A percentile compares a stretch with the other conserved stretches of the same genome.
These are phyloP conservation scores for Temnopleurus reevesii DNA, from an alignment of 53 echinoderm and acorn worm species.

Conservation along the genomic window DNA sequence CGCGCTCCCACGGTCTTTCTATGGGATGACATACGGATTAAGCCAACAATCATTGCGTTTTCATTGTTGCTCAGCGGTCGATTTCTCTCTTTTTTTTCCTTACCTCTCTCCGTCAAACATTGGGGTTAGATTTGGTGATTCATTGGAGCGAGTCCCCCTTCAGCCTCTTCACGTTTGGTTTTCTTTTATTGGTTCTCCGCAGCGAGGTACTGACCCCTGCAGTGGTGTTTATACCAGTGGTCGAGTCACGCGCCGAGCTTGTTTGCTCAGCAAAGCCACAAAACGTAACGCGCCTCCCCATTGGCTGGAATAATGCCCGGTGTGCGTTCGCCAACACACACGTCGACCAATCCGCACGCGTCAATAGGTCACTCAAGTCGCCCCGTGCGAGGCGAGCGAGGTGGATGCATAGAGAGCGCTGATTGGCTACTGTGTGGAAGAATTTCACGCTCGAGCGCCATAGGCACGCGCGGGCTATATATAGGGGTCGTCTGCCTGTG, in stretches of 20 bases:
- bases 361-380: neutral
- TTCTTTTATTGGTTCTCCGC: neutral
- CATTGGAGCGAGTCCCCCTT: slow-evolving; percentile 28
- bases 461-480: slow-evolving; percentile 46
- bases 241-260: slow-evolving; percentile 49
- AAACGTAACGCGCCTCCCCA: slow-evolving; percentile 30
- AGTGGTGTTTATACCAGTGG: neutral
- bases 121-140: slow-evolving; percentile 32
- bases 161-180: neutral
- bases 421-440: slow-evolving; percentile 55
- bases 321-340: neutral
- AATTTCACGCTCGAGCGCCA: slow-evolving; percentile 58
- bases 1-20: slow-evolving; percentile 51
- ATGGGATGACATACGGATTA: slow-evolving; percentile 47
- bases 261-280: slow-evolving; percentile 38
- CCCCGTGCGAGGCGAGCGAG: slow-evolving; percentile 1
- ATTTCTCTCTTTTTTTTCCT: slow-evolving; percentile 11
- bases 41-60: slow-evolving; percentile 51
- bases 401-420: slow-evolving; percentile 17
- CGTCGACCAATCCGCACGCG: slow-evolving; percentile 49
- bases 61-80: slow-evolving; percentile 46
- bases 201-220: slow-evolving; percentile 17
- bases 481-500: slow-evolving; percentile 32
- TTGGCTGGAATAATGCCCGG: neutral
- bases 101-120: slow-evolving; percentile 24